Conservation (phyloP, 2,888 invertebrate species). For the Nysson spinosus region DNA sequence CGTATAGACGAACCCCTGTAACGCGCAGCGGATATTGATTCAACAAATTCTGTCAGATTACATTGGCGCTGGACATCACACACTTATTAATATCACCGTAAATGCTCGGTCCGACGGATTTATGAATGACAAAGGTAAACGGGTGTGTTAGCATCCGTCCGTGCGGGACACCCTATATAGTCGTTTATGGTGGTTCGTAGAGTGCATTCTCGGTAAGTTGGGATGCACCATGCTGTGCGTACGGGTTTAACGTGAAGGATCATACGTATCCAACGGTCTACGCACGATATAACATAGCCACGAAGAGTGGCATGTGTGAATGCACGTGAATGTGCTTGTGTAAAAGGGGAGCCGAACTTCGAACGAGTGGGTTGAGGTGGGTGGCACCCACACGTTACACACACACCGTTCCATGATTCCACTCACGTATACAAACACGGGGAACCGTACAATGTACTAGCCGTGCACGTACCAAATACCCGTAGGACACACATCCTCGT, state of each 20-base stretch:
- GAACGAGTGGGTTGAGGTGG: conserved; percentile 54
- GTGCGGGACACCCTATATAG: conserved; percentile 40
- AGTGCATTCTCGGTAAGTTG: conserved; percentile 48
- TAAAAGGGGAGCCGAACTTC: conserved; percentile 45
- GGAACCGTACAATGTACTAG: conserved; percentile 5
- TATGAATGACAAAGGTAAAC: conserved; percentile 37
- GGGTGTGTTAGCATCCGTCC: conserved; percentile 22
- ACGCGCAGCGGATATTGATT: conserved; percentile 16
- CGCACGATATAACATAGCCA: conserved; percentile 32
- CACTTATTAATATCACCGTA: conserved; percentile 45
- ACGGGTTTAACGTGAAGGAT: conserved; percentile 28
- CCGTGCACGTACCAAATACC: neutral
- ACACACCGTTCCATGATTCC: neutral
- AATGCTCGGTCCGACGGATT: conserved; percentile 48
- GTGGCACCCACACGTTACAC: conserved; percentile 43
- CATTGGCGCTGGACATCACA: conserved; percentile 26
- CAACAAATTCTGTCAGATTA: conserved; percentile 44
- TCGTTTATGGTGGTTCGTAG: conserved; percentile 50
- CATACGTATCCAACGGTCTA: conserved; percentile 31
- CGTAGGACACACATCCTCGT: neutral
- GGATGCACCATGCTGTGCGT: conserved; percentile 54
- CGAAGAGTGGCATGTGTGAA: conserved; percentile 33
- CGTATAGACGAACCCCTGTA: neutral
- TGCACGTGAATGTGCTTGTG: conserved; percentile 32
- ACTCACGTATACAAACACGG: conserved; percentile 18